These are phyloP conservation scores for Cheilosia vulpina DNA, from an alignment of 2,888 invertebrate genomes.

Conservation along the genomic window DNA sequence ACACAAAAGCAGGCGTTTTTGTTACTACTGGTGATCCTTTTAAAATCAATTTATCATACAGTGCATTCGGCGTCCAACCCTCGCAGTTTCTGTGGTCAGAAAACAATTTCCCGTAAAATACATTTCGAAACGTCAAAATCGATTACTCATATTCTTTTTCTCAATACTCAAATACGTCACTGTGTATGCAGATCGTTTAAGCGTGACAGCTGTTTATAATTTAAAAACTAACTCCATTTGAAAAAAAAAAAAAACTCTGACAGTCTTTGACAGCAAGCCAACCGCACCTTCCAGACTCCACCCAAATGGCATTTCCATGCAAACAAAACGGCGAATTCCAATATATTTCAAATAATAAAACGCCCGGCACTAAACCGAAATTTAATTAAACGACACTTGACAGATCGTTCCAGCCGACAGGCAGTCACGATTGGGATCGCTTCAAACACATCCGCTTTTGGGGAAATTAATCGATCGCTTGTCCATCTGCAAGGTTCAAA, in stretches of 20 bases:
- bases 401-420: slow-evolving; percentile 41
- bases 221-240: not conserved
- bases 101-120: too few species aligned
- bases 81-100: too few species aligned
- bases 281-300: slow-evolving; percentile 30
- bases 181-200: too few species aligned
- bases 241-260: not conserved
- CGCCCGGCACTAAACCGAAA: slow-evolving; percentile 1
- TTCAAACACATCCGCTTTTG: slow-evolving; percentile 42
- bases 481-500: slow-evolving; percentile 64
- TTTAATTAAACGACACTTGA: slow-evolving; percentile 48
- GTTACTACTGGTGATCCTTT: too few species aligned
- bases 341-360: slow-evolving; percentile 11
- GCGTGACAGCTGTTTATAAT: not conserved
- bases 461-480: slow-evolving; percentile 68
- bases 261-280: slow-evolving; percentile 39
- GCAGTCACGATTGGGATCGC: slow-evolving; percentile 51
- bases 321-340: not conserved
- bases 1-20: too few species aligned
- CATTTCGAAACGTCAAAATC: too few species aligned
- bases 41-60: too few species aligned
- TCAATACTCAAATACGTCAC: too few species aligned
- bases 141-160: too few species aligned
- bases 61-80: too few species aligned
- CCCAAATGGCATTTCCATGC: not conserved